Evolutionary conservation across 1,140 invertebrate genomes (phyloP).

Genomic region (fruit fly (Drosophila melanogaster)): Release_6_plus_ISO1_MT NT_037436.4:942001-942500

Average conservation of each 20-base stretch:
- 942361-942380: no score
- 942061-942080: slow-evolving; percentile 71
- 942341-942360: no score
- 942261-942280: slow-evolving; percentile 21
- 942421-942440: no score
- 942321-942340: no score
- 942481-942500: background rate
- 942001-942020: slow-evolving; percentile 50
- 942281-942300: slow-evolving; percentile 6
- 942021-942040: slow-evolving; percentile 6
- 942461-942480: no score
- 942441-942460: no score
- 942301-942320: background rate
- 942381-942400: no score
- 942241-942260: slow-evolving; percentile 26
- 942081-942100: slow-evolving; percentile 81
- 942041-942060: slow-evolving; percentile 15
- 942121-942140: slow-evolving; percentile 71
- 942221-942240: slow-evolving; percentile 20
- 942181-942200: slow-evolving; percentile 40
- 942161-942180: slow-evolving; percentile 51
- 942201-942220: slow-evolving; percentile 49
- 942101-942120: slow-evolving; percentile 70
- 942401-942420: no score
- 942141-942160: slow-evolving; percentile 43